Base-by-base conservation (phyloP, 2,888 invertebrate genomes). In the Lomographa bimaculata region DNA sequence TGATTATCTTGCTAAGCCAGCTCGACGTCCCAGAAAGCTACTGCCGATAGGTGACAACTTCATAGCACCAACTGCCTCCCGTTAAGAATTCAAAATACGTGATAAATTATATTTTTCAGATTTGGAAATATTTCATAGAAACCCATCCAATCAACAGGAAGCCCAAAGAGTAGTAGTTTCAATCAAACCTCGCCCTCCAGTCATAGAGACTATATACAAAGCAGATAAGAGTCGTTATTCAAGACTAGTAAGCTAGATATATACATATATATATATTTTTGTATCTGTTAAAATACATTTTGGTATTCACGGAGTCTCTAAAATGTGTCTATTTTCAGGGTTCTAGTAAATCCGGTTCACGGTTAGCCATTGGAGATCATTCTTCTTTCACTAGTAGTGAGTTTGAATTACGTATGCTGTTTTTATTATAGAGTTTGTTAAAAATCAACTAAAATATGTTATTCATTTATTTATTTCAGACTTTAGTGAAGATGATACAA, bases 361-460 rank as follows among this genome's bases (percentile, higher is more conserved):
- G 75, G 27, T 71, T 84, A 39, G 84, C 78, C 30, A 75, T 83
- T 37, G 85, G 83, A 53, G 85, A 86, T 52, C 80, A 86, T 57
- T 72, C 76, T 10, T 81, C 80, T 19, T 74, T 77, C 43, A 73
- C 64, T 9, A 71, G 70, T 16, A 59, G 86, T 86, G 67, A 79
- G 80, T 66, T 23, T 10, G 10, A 10, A 5, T 8, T 20, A 20
- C 7, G 11, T 33, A 12, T 21, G n/a, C n/a, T n/a, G n/a, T n/a
- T n/a, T n/a, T n/a, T n/a, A n/a, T n/a, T n/a, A n/a, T n/a, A n/a
- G n/a, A n/a, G 4, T 30, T 11, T 20, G 14, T 3, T 4, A 14
- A 14, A 14, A 2, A 14, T 14, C 4, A 14, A 2, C 14, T 14
- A 2, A n/a, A n/a, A n/a, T 14, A 2, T 4, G 3, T 2, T 14